A percentile compares a stretch with the other conserved stretches of the same genome.
Conservation (phyloP, 2,888 invertebrate species). For the Phengaris alcon region DNA sequence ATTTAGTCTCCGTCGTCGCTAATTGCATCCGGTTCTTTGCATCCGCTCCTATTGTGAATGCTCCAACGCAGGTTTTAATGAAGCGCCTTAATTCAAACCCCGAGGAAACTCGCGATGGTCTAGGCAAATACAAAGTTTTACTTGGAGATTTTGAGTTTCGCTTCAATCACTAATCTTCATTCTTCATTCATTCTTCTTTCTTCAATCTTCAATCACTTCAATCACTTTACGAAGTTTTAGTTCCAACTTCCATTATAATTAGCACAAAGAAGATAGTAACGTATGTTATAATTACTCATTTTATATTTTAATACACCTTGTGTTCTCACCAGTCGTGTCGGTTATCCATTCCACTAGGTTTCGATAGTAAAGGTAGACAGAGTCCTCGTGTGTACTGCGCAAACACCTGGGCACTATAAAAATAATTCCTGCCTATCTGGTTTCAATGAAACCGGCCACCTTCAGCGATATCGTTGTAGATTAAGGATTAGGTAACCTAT, state of each 20-base stretch:
- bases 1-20: constrained; percentile 41
- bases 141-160: constrained; percentile 44
- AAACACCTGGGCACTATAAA: no score
- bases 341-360: no score
- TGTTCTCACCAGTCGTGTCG: no score
- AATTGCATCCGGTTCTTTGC: constrained; percentile 62
- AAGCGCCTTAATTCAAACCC: constrained; percentile 64
- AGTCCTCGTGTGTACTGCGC: no score
- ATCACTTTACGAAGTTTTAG: constrained; percentile 51
- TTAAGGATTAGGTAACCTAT: constrained; percentile 27
- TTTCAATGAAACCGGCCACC: no score
- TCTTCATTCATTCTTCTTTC: no score
- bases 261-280: neutral
- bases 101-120: constrained; percentile 50
- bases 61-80: constrained; percentile 62
- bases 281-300: neutral
- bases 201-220: no score
- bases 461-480: no score
- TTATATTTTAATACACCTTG: no score
- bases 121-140: constrained; percentile 44
- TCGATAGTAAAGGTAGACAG: no score
- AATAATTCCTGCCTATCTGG: no score
- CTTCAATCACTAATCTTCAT: constrained; percentile 53
- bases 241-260: neutral
- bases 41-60: constrained; percentile 55